Base-by-base conservation (phyloP, 2,113 vertebrate species). In the Pachyramphus minor region DNA sequence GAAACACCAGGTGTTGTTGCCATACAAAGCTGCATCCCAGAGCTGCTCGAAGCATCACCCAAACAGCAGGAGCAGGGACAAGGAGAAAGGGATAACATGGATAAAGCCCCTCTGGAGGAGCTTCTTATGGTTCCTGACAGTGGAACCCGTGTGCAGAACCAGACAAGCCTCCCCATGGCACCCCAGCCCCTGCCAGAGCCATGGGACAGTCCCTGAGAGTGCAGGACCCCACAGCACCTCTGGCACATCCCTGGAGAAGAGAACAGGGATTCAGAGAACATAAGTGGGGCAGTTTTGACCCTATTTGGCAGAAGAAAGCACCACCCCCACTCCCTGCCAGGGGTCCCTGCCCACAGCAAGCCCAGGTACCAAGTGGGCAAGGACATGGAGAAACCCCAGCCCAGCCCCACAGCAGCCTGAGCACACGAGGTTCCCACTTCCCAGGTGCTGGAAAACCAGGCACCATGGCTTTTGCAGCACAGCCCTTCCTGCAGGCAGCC, bases 281-380 rank as follows among this genome's bases (percentile, higher is more conserved):
- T 8, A 0, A 28, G 6, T 1, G 0, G 27, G 31, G 45, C 0
- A 3, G 19, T 12, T 77, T 16, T 2, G 47, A 49, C n/a, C 45
- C 33, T 31, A 4, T 53, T 45, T 52, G 1, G 7, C n/a, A 87
- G 73, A 41, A 33, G 23, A 12, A 22, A 12, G 68, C 4, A 1
- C 16, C 2, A 3, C 31, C 7, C 37, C 41, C 23, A 30, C 47
- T 52, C 41, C 42, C 35, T 49, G 42, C 41, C 42, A 13, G 6
- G 4, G 6, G 45, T 18, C 55, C 55, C 88, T 66, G 52, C 41
- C 42, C 4, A 1, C 73, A 49, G 52, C 47, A 30, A 0, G 14
- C 5, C 4, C 9, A 6, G 35, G 59, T 14, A 33, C 42, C 71
- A 6, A 25, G 14, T 0, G 3, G 50, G 56, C 35, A 63, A 23